phyloP scores from a whole-genome alignment of 2,888 invertebrate species.

The Leptopilina syphax region DNA sequence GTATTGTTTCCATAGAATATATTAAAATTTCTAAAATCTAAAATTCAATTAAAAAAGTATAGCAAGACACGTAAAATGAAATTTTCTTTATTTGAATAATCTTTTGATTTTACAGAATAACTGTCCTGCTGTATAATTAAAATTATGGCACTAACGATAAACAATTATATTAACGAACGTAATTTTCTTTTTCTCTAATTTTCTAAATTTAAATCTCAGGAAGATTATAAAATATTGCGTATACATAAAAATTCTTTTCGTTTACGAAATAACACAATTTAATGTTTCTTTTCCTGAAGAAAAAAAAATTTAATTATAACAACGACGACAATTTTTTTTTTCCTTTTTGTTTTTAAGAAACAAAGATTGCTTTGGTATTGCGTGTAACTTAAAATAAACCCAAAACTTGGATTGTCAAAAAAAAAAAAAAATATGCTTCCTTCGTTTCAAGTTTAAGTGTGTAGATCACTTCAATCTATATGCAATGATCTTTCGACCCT shows the following conservation, averaged over 20 bases:
- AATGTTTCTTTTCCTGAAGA: slow-evolving; percentile 12
- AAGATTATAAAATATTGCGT: slow-evolving; percentile 1
- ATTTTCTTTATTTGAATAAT: slow-evolving; percentile 59
- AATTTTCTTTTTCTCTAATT: slow-evolving; percentile 48
- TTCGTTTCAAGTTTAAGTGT: slow-evolving; percentile 48
- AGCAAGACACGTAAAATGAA: neutral
- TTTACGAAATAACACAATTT: slow-evolving; percentile 24
- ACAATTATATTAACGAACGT: slow-evolving; percentile 53
- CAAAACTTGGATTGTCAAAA: slow-evolving; percentile 39
- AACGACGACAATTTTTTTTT: slow-evolving; percentile 21
- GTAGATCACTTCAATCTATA: slow-evolving; percentile 66
- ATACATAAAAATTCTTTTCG: slow-evolving; percentile 8
- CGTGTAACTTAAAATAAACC: slow-evolving; percentile 56
- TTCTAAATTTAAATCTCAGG: slow-evolving; percentile 43
- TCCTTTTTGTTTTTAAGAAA: neutral
- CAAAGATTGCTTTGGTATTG: slow-evolving; percentile 59
- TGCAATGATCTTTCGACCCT: slow-evolving; percentile 65
- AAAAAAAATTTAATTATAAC: slow-evolving; percentile 18
- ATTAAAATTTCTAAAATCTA: too few species aligned
- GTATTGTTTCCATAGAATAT: too few species aligned
- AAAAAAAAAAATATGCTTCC: slow-evolving; percentile 20
- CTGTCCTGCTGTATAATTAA: slow-evolving; percentile 56
- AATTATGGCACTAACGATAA: slow-evolving; percentile 68
- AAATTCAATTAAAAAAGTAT: neutral
- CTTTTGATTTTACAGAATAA: slow-evolving; percentile 58